These are phyloP conservation scores for Pyrocephalus nanus DNA, from an alignment of 2,797 vertebrate species.

Conservation along the genomic window DNA sequence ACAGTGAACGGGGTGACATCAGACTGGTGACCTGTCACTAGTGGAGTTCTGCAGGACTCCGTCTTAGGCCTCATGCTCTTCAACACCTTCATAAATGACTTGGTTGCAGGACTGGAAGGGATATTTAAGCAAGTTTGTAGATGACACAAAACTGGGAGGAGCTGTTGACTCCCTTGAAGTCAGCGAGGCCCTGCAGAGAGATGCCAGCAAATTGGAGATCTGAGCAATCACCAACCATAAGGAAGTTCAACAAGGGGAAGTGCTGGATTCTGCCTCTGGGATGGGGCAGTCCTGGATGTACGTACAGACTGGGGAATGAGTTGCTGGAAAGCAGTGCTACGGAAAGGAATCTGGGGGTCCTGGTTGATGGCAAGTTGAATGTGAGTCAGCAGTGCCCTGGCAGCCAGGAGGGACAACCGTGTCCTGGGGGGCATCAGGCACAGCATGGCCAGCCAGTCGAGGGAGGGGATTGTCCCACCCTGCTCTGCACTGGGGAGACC, in stretches of 20 bases:
- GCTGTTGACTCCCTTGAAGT: neutral
- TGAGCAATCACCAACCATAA: neutral
- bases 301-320: neutral
- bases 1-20: neutral
- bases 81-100: neutral
- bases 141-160: neutral
- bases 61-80: neutral
- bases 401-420: neutral
- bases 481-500: neutral
- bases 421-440: neutral
- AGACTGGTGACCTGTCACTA: neutral
- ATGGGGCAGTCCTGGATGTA: neutral
- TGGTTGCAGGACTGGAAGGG: neutral
- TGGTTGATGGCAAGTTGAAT: neutral
- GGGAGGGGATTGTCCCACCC: neutral
- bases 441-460: accelerated
- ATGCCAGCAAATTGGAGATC: neutral
- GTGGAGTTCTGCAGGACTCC: neutral
- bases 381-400: neutral
- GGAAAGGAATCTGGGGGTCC: neutral
- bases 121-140: neutral
- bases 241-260: neutral
- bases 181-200: neutral
- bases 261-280: neutral
- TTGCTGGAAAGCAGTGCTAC: neutral